These are phyloP conservation scores for Yponomeuta evonymella DNA, from an alignment of 2,888 invertebrate species.

Conservation along the genomic window DNA sequence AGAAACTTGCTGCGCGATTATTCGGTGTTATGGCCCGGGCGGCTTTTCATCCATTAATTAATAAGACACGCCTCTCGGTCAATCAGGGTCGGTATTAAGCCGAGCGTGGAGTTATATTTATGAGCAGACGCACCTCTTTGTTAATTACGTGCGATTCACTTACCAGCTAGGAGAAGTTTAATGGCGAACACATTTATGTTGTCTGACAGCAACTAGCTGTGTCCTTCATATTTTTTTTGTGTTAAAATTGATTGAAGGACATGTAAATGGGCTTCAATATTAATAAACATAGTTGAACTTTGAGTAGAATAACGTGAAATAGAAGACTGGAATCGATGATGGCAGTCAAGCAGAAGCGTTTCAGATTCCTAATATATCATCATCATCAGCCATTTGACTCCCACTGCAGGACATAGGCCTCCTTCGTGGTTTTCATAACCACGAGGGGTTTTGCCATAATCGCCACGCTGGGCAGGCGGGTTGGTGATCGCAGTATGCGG, in stretches of 20 bases:
- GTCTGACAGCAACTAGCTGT: slow-evolving; percentile 29
- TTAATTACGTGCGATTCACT: slow-evolving; percentile 65
- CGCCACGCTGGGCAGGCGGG: too few relatives aligned
- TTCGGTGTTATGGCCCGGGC: slow-evolving; percentile 51
- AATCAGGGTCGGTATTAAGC: slow-evolving; percentile 62
- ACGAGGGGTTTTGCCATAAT: too few relatives aligned
- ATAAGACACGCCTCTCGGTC: slow-evolving; percentile 65
- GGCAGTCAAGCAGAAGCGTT: not conserved
- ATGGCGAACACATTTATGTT: slow-evolving; percentile 41
- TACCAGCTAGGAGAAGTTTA: slow-evolving; percentile 50
- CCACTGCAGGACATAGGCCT: too few relatives aligned
- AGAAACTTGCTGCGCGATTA: slow-evolving; percentile 55
- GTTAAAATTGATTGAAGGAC: not conserved
- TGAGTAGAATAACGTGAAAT: too few relatives aligned
- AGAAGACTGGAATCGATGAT: not conserved
- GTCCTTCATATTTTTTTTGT: not conserved
- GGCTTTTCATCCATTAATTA: slow-evolving; percentile 69
- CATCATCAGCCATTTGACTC: too few relatives aligned
- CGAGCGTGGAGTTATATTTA: slow-evolving; percentile 54
- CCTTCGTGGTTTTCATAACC: too few relatives aligned
- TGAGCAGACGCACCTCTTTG: slow-evolving; percentile 57
- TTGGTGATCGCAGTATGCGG: too few relatives aligned
- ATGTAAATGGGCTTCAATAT: not conserved
- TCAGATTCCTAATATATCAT: not conserved
- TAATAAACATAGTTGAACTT: too few relatives aligned